Percentiles rank a stretch among this genome's conserved stretches.
phyloP scores from a whole-genome alignment of 1,140 invertebrate species.

The Octopus sinensis region DNA sequence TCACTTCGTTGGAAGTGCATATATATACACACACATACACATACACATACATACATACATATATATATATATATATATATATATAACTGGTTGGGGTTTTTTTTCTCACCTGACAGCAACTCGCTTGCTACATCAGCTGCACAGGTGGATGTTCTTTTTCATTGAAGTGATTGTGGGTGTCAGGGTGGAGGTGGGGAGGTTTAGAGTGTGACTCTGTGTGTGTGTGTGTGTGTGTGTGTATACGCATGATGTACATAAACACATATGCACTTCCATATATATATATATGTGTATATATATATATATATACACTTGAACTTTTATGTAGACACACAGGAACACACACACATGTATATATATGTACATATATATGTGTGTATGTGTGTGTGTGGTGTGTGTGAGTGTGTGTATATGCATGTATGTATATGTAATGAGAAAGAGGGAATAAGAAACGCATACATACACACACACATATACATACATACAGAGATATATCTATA shows the following conservation, averaged over 20 bases:
- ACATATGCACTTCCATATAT: not conserved
- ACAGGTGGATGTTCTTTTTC: too few species aligned
- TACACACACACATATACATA: not conserved
- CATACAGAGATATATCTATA: not conserved
- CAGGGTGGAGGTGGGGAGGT: too few species aligned
- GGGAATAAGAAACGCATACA: not conserved
- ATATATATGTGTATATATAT: not conserved
- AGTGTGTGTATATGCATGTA: not conserved
- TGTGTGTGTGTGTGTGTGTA: not conserved
- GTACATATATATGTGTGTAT: not conserved
- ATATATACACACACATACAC: too few species aligned
- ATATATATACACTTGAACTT: not conserved
- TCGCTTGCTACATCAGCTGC: too few species aligned
- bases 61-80: too few species aligned
- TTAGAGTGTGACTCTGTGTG: not conserved
- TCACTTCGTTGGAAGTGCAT: too few species aligned
- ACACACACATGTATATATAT: not conserved
- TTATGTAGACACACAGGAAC: not conserved
- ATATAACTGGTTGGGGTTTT: too few species aligned
- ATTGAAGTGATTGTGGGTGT: too few species aligned
- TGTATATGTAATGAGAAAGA: not conserved
- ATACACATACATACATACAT: too few species aligned
- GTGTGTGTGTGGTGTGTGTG: not conserved
- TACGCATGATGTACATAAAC: not conserved
- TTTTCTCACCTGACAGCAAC: too few species aligned